Conservation (phyloP, 2,113 vertebrate species). For the Trochalopteron elliotii region DNA sequence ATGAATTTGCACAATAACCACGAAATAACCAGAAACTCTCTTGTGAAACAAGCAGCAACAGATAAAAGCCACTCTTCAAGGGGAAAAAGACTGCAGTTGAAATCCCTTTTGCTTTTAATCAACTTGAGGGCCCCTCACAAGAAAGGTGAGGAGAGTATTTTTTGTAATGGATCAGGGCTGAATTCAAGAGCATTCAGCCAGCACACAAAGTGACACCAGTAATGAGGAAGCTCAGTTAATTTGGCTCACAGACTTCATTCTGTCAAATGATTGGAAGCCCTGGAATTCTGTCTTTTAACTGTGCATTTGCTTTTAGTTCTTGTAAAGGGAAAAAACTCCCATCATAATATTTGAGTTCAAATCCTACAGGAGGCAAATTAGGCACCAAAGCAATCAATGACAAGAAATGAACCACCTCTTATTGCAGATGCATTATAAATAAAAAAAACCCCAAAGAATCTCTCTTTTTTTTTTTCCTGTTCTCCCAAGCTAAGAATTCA, state of each 20-base stretch:
- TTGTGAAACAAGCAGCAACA: neutral
- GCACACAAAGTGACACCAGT: neutral
- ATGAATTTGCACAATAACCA: neutral
- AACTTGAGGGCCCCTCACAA: neutral
- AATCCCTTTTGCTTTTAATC: neutral
- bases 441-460: neutral
- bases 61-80: neutral
- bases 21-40: neutral
- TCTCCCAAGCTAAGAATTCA: neutral
- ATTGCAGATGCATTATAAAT: neutral
- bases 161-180: neutral
- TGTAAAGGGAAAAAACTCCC: neutral
- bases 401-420: neutral
- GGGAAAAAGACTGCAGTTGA: neutral
- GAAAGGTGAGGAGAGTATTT: neutral
- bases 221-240: slow-evolving; percentile 42
- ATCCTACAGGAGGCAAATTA: slow-evolving; percentile 4
- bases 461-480: neutral
- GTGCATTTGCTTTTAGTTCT: slow-evolving; percentile 16
- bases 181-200: slow-evolving; percentile 13
- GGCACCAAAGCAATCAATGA: neutral
- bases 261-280: slow-evolving; percentile 24
- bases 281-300: slow-evolving; percentile 24
- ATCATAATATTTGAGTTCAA: neutral
- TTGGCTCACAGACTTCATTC: slow-evolving; percentile 34